Evolutionary conservation across 2,888 invertebrate species (phyloP), one percentile per base, ranked within the genome.

Genomic region (Brachycybe producta): DNA sequence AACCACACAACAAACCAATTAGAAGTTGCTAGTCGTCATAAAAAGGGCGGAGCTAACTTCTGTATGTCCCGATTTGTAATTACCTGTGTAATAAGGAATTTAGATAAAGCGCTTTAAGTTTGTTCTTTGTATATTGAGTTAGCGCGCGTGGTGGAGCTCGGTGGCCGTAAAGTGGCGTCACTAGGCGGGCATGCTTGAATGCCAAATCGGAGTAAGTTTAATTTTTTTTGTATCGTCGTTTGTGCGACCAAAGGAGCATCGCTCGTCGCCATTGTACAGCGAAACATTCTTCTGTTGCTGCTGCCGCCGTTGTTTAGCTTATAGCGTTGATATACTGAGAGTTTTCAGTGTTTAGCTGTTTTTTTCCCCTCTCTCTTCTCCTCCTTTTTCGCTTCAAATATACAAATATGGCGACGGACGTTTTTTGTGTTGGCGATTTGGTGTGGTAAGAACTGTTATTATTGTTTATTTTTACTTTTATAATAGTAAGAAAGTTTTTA

Each of bases 351-450:
- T n/a, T n/a, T n/a, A n/a, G n/a, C n/a, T n/a, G n/a, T n/a, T n/a
- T n/a, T n/a, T n/a, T n/a, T n/a, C n/a, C n/a, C n/a, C n/a, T n/a
- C n/a, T n/a, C n/a, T n/a, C n/a, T n/a, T n/a, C n/a, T 30, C 30
- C 30, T 30, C 30, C 8, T 30, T 30, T 8, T 8, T 30, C 13
- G 8, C 30, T 13, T 30, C 30, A 30, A 11, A 8, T 13, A 11
- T 11, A 11, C 30, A 8, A 63, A 61, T 57, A 77, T 77, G 76
- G 70, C 73, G 59, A 72, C 73, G 57, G 69, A 48, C 40, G 28
- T 70, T 61, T 75, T 74, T 64, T 75, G 78, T 72, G 67, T 78
- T 60, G 79, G 78, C 59, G 78, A 79, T 70, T 67, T 79, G 57
- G 79, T 80, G 59, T 80, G 80, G 80, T 80, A 72, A 71, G 77